Evolutionary conservation across 2,113 vertebrate genomes (phyloP), one percentile per base, ranked within the genome.

Genomic region (Narcine bancroftii): DNA sequence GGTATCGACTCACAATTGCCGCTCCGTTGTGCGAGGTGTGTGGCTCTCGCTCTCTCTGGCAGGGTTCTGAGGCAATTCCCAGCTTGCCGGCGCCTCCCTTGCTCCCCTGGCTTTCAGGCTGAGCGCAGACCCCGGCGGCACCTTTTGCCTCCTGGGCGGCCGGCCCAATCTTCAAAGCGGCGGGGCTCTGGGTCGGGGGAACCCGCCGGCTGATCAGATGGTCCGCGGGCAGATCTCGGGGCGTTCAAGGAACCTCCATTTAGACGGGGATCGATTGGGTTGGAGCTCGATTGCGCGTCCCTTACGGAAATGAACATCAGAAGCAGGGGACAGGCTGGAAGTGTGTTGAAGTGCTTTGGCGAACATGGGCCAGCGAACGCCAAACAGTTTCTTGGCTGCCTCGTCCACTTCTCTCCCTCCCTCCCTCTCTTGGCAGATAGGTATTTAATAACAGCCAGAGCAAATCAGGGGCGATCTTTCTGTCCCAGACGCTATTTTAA

Each of bases 271-370:
- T 98, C 97, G 97, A 98, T 97, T 97, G 96, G 96, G 97, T 97
- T 96, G 95, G 97, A 94, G 97, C 96, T 98, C 97, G 97, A 98
- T 98, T 98, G 97, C 95, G 96, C 96, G 95, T 96, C 96, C 97
- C 98, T 98, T 96, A 96, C 96, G 95, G 96, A 96, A 97, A 96
- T 96, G 96, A 95, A 95, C 95, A 95, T 94, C 94, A 96, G 94
- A 95, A 95, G 94, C 94, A 95, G 95, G 95, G 95, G 95, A 94
- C 92, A 95, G 96, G 95, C 95, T 95, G 93, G 93, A 93, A 93
- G 93, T 94, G 94, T 93, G 94, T 94, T 93, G 94, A 95, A 95
- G 94, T 94, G 95, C 96, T 95, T 95, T 94, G 94, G 94, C 95
- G 95, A 95, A 95, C 97, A 94, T 94, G 96, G 95, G 96, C 94